A percentile compares a stretch with the other conserved stretches of the same genome.
Conservation (phyloP, 1,140 invertebrate species). For the Archivesica marissinica region DNA sequence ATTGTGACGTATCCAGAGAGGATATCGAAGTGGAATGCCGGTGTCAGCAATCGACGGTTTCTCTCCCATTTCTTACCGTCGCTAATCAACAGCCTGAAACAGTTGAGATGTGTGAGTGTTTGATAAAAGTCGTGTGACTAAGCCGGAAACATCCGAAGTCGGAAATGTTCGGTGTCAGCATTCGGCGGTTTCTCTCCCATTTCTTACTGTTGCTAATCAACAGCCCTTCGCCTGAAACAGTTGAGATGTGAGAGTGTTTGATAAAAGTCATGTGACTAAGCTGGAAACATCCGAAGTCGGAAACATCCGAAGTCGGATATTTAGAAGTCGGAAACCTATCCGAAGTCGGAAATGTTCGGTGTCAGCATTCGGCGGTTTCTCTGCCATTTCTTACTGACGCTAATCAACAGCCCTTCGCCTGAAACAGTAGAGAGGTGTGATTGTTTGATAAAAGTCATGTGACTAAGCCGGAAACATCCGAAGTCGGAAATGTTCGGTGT, state of each 20-base stretch:
- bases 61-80: conserved; percentile 91
- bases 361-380: conserved; percentile 92
- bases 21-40: conserved; percentile 94
- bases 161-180: too few relatives aligned
- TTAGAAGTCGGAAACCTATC: not conserved
- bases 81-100: conserved; percentile 83
- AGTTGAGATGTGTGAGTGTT: not conserved
- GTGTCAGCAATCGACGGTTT: conserved; percentile 93
- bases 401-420: conserved; percentile 36
- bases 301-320: not conserved
- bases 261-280: too few relatives aligned
- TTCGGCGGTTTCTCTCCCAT: too few relatives aligned
- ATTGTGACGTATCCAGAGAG: conserved; percentile 89
- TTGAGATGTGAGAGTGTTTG: not conserved
- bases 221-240: not conserved
- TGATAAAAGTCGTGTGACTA: not conserved
- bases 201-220: too few relatives aligned
- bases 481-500: too few relatives aligned
- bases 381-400: conserved; percentile 89
- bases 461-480: too few relatives aligned
- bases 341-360: too few relatives aligned
- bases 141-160: too few relatives aligned
- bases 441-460: not conserved
- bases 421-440: not conserved
- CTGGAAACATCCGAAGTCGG: too few relatives aligned